Evolutionary conservation across 1,140 invertebrate genomes (phyloP).

Genomic region (Augochlora pura): DNA sequence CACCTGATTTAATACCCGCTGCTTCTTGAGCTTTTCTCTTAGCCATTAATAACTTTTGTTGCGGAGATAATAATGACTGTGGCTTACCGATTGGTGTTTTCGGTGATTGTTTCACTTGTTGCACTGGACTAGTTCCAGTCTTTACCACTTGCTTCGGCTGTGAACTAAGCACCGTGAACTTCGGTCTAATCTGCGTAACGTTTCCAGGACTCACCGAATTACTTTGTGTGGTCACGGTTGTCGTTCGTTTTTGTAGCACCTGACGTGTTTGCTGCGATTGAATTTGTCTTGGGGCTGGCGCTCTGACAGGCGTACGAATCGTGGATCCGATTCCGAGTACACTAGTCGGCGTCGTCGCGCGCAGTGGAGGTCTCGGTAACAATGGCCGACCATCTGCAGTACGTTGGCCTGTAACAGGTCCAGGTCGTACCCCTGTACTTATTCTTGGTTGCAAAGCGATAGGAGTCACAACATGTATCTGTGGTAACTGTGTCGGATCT

Average conservation of each 20-base stretch:
- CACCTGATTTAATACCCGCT: slow-evolving; percentile 68
- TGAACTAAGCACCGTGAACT: slow-evolving; percentile 59
- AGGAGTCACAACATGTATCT: slow-evolving; percentile 75
- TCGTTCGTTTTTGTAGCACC: slow-evolving; percentile 70
- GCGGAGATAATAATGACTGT: slow-evolving; percentile 74
- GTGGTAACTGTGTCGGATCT: slow-evolving; percentile 75
- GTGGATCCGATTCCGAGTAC: slow-evolving; percentile 68
- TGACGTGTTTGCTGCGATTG: slow-evolving; percentile 62
- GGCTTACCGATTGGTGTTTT: slow-evolving; percentile 67
- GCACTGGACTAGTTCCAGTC: slow-evolving; percentile 45
- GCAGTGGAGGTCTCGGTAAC: slow-evolving; percentile 72
- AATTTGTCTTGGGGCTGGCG: slow-evolving; percentile 64
- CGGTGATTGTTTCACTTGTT: slow-evolving; percentile 59
- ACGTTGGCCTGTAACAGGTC: slow-evolving; percentile 57
- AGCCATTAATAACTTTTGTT: slow-evolving; percentile 78
- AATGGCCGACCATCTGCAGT: slow-evolving; percentile 70
- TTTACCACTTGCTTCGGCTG: slow-evolving; percentile 68
- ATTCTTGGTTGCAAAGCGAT: slow-evolving; percentile 71
- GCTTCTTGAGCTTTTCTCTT: slow-evolving; percentile 77
- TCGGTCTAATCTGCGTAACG: slow-evolving; percentile 67
- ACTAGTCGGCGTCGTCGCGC: slow-evolving; percentile 68
- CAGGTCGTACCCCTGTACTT: slow-evolving; percentile 63
- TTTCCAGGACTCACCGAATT: slow-evolving; percentile 54
- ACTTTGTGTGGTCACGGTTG: slow-evolving; percentile 58
- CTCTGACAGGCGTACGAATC: slow-evolving; percentile 69